Percentiles rank a stretch among this genome's conserved stretches.
Evolutionary conservation across 2,888 invertebrate genomes (phyloP).

Genomic region (Diaprepes abbreviatus): DNA sequence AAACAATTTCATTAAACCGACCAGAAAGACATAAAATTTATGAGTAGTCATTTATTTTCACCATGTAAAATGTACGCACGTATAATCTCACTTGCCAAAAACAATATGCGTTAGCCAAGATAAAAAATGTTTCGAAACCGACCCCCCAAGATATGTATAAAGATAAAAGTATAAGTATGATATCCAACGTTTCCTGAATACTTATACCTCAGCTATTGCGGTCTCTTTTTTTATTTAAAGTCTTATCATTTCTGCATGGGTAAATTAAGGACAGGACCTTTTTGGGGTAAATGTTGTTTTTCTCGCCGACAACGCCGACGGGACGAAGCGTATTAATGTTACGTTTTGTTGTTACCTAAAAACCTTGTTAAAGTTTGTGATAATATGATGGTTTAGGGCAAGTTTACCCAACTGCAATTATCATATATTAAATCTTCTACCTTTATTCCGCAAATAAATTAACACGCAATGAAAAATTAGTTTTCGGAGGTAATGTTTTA

Average conservation of each 20-base stretch:
- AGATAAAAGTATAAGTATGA: constrained; percentile 9
- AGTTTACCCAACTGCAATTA: too few species aligned
- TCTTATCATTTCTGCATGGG: constrained; percentile 15
- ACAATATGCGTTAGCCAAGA: constrained; percentile 6
- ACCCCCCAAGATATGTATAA: not conserved
- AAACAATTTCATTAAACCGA: not conserved
- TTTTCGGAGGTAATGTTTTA: too few species aligned
- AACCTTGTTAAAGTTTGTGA: not conserved
- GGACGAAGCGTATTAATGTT: constrained; percentile 5
- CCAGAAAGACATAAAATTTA: not conserved
- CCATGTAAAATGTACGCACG: constrained; percentile 1
- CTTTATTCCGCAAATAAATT: too few species aligned
- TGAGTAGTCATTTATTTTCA: not conserved
- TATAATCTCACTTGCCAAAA: not conserved
- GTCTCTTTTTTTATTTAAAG: constrained; percentile 5
- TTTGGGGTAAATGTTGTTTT: not conserved
- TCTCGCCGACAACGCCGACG: not conserved
- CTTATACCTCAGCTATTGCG: not conserved
- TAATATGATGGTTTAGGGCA: constrained; percentile 4
- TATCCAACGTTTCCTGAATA: constrained; percentile 1
- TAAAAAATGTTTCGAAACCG: not conserved
- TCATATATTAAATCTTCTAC: too few species aligned
- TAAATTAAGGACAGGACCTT: constrained; percentile 6
- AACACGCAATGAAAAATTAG: too few species aligned
- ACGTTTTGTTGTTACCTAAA: not conserved